Evolutionary conservation across 1,140 invertebrate genomes (phyloP), one percentile per base, ranked within the genome.

Genomic region (Eumeta japonica): DNA sequence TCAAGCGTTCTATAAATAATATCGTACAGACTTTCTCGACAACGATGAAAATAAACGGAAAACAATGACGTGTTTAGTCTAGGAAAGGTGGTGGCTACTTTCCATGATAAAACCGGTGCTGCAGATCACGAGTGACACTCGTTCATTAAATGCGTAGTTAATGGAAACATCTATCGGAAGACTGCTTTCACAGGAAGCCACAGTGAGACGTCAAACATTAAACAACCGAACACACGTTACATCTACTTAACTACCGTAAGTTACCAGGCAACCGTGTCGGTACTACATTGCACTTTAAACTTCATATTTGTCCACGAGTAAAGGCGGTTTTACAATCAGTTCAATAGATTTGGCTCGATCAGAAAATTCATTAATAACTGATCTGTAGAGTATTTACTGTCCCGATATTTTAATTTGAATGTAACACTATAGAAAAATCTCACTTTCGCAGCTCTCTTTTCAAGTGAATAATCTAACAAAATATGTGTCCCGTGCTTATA

Each of bases 131-230:
- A n/a, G n/a, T n/a, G n/a, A n/a, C n/a, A n/a, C n/a, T n/a, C n/a
- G n/a, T n/a, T n/a, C n/a, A n/a, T 62, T 68, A 70, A 73, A 73
- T 67, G 65, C 65, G 63, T 59, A 53, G 47, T 55, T 51, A 71
- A 58, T 58, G 58, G 62, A 65, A 67, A 72, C 56, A 74, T 55
- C 63, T 74, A 74, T 68, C 70, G 70, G 70, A 74, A 74, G 70
- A 74, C 70, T 71, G 67, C 55, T 58, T 63, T 73, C 52, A 61
- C 56, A 71, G 70, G 70, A 74, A 74, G 70, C 66, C 70, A 66
- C 64, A 55, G 57, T 59, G 56, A 10, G 60, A 62, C 52, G 53
- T 55, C 58, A 60, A 64, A 70, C 62, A 62, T 59, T 65, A 68
- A 46, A 62, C 51, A 56, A 58, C 57, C 61, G 45, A 56, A 47